phyloP scores from a whole-genome alignment of 2,888 invertebrate genomes.

The Drosophila conformis region DNA sequence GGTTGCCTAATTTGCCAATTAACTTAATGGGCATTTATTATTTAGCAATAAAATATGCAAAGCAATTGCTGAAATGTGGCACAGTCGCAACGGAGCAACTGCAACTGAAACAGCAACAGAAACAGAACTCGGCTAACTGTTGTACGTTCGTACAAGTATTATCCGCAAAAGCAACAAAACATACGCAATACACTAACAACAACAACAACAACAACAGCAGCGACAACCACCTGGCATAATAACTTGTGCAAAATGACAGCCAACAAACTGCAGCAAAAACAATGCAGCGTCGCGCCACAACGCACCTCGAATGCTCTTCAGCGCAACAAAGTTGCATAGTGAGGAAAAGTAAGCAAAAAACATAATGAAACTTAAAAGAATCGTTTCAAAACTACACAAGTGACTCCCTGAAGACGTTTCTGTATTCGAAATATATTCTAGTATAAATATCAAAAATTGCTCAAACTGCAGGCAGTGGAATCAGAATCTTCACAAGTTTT shows the following conservation, averaged over 20 bases:
- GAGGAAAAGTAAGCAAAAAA: fast-evolving
- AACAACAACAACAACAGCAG: constrained; percentile 18
- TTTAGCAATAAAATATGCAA: constrained; percentile 82
- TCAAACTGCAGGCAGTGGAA: too few relatives aligned
- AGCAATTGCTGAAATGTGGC: constrained; percentile 78
- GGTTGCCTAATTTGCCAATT: constrained; percentile 81
- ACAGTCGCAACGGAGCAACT: constrained; percentile 50
- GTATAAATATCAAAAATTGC: too few relatives aligned
- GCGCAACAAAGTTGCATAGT: not conserved
- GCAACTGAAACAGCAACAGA: constrained; percentile 9
- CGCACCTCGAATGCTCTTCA: constrained; percentile 40
- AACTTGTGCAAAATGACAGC: constrained; percentile 74
- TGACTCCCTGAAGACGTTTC: not conserved
- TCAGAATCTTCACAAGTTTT: not conserved
- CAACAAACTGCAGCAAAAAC: constrained; percentile 55
- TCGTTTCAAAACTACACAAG: not conserved
- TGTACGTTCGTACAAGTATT: constrained; percentile 46
- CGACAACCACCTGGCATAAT: constrained; percentile 73
- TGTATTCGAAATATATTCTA: fast-evolving
- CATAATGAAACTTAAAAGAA: not conserved
- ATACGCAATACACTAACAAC: constrained; percentile 30
- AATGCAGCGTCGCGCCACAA: not conserved
- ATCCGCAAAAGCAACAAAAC: constrained; percentile 39
- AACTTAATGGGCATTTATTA: constrained; percentile 82
- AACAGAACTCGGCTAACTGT: constrained; percentile 67